phyloP scores from a whole-genome alignment of 2,113 vertebrate genomes.

The Dunckerocampus dactyliophorus region DNA sequence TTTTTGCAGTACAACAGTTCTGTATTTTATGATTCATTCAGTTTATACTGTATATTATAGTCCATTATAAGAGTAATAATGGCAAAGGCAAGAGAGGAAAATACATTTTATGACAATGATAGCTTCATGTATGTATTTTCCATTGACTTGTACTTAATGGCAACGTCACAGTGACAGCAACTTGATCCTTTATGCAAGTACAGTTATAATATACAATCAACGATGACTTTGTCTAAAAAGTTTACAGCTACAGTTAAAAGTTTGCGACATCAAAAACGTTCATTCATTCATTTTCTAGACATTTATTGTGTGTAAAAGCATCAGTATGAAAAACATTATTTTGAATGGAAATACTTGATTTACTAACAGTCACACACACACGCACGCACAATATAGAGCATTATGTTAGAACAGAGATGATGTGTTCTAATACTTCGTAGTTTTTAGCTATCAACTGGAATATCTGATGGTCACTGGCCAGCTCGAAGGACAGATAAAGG shows the following conservation, averaged over 20 bases:
- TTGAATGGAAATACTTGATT: neutral
- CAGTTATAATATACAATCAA: neutral
- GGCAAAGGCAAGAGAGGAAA: neutral
- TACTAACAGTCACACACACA: neutral
- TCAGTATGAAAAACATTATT: neutral
- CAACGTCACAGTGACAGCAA: constrained; percentile 1
- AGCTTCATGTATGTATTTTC: neutral
- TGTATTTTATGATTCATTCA: constrained; percentile 9
- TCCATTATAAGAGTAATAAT: neutral
- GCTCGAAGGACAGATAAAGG: constrained; percentile 46
- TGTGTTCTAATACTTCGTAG: constrained; percentile 12
- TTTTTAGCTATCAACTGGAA: constrained; percentile 6
- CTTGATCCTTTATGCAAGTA: constrained; percentile 1
- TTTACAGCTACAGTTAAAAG: too few relatives aligned
- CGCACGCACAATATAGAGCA: too few relatives aligned
- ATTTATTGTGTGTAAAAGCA: neutral
- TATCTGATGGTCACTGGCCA: constrained; percentile 33
- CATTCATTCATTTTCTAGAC: too few relatives aligned
- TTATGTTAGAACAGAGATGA: neutral
- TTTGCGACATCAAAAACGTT: neutral
- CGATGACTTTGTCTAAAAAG: neutral
- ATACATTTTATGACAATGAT: neutral
- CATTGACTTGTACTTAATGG: neutral
- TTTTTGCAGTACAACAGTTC: neutral
- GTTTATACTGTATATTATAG: neutral